Evolutionary conservation across 2,797 vertebrate genomes (phyloP), one percentile per base, ranked within the genome.

Genomic region (Hoplostethus atlanticus): DNA sequence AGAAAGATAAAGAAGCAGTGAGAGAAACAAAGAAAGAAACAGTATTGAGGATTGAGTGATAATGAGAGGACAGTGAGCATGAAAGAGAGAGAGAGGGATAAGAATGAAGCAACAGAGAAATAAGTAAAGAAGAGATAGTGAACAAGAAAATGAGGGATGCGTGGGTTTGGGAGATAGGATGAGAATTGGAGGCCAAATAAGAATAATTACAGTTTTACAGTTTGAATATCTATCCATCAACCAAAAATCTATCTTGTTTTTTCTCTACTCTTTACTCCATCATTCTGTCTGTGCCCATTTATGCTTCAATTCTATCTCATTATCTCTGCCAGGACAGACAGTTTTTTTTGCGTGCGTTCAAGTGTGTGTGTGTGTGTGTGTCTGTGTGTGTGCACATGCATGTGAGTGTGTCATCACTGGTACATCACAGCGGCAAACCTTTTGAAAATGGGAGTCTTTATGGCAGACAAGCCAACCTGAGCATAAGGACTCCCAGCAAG

Each of bases 401-500:
- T 44, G 42, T 47, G 17, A 10, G 44, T 46, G 9, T 65, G 55
- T 28, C 47, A 50, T 80, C 31, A 42, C 30, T 52, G 54, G 48
- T 72, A 57, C 58, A 66, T 69, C 63, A 67, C 68, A 46, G 61
- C 46, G 54, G 63, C 44, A 75, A 74, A 84, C 57, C 31, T 69
- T 79, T 77, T 82, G 55, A 71, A 84, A 82, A 83, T 77, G 21
- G 2, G 76, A 76, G 69, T 71, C 71, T 68, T 70, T 36, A 78
- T 21, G 16, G 71, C 61, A 63, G 55, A 72, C 56, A 48, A 58
- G 57, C 57, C 67, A 68, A 78, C 64, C 72, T 71, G 76, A 77
- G 73, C 69, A 73, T 78, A 68, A 57, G 57, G 79, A 73, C 52
- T 65, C 75, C 60, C 73, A 78, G 62, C 71, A 59, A 71, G 73